Evolutionary conservation across 2,113 vertebrate genomes (phyloP), one percentile per base, ranked within the genome.

Genomic region (Suncus etruscus): DNA sequence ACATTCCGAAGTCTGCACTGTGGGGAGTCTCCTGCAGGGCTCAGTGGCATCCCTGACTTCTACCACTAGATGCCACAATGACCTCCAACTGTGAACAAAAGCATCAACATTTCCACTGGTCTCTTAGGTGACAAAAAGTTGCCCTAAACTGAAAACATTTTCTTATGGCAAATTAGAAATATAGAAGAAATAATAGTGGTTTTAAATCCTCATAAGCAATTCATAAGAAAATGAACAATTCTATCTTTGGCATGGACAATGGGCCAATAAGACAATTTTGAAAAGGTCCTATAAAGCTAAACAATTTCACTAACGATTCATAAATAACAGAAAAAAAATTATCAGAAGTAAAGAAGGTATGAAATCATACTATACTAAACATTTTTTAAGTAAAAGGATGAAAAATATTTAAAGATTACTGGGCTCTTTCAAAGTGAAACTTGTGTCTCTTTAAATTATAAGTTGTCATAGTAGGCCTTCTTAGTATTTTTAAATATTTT

Each of bases 311-410:
- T 51, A 85, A 85, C 39, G 5, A 58, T 76, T 29, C 63, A 86
- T 61, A 83, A 39, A 39, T 39, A 39, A 39, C 39, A 39, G 39
- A 39, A 39, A 39, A 39, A 39, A 39, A 39, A 39, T 65, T 63
- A 89, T 39, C 81, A 83, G 79, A 87, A n/a, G 11, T 83, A 18
- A 47, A 63, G 31, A 92, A 86, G 47, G 48, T 72, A 72, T 48
- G 18, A 89, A 82, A 76, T 70, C 31, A 80, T 10, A 85, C 14
- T 1, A 54, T 69, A 89, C 14, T 3, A 65, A 92, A 84, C 58
- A 61, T 61, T 22, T 61, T 61, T 61, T 61, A 82, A 83, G 32
- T 24, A 92, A 92, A 48, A 74, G 27, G 15, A 90, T 74, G 11
- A 80, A 3, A 45, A 58, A 58, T 15, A 90, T 16, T 39, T 39